A percentile compares a stretch with the other conserved stretches of the same genome.
Evolutionary conservation across 2,113 vertebrate genomes (phyloP).

Genomic region (Mola mola): DNA sequence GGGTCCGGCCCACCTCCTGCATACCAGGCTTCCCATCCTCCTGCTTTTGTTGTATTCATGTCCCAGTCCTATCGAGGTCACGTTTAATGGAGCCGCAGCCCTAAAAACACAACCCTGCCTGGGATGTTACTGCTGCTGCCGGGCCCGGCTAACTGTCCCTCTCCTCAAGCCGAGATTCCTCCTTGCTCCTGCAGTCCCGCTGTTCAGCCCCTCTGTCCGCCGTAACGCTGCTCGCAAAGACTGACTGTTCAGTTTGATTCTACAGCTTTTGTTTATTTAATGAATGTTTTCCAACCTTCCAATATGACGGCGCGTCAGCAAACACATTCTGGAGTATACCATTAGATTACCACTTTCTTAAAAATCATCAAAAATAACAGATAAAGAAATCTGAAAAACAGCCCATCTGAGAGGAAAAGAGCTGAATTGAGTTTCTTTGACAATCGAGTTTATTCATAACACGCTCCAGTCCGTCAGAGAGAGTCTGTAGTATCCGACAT

Average conservation of each 20-base stretch:
- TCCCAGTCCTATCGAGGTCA: constrained; percentile 58
- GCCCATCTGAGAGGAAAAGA: not conserved
- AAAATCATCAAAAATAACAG: constrained; percentile 45
- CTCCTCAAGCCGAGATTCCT: no score
- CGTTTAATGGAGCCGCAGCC: constrained; percentile 65
- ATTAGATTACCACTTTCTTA: constrained; percentile 42
- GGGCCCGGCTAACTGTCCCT: no score
- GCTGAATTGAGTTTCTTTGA: not conserved
- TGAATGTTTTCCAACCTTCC: constrained; percentile 29
- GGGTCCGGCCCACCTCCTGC: constrained; percentile 60
- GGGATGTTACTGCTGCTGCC: no score
- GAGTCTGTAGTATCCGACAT: no score
- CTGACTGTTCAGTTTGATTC: constrained; percentile 45
- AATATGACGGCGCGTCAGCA: constrained; percentile 2
- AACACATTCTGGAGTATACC: not conserved
- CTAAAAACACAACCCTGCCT: no score
- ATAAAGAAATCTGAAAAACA: constrained; percentile 41
- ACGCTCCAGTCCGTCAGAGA: no score
- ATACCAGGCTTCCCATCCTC: constrained; percentile 46
- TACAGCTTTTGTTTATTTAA: constrained; percentile 45
- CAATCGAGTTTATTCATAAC: no score
- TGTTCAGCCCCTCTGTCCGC: not conserved
- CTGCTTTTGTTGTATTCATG: constrained; percentile 68
- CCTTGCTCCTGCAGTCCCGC: no score
- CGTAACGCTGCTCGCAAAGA: constrained; percentile 39